Evolutionary conservation across 2,797 vertebrate genomes (phyloP), one percentile per base, ranked within the genome.

Genomic region (Paratrypauchen microcephalus): DNA sequence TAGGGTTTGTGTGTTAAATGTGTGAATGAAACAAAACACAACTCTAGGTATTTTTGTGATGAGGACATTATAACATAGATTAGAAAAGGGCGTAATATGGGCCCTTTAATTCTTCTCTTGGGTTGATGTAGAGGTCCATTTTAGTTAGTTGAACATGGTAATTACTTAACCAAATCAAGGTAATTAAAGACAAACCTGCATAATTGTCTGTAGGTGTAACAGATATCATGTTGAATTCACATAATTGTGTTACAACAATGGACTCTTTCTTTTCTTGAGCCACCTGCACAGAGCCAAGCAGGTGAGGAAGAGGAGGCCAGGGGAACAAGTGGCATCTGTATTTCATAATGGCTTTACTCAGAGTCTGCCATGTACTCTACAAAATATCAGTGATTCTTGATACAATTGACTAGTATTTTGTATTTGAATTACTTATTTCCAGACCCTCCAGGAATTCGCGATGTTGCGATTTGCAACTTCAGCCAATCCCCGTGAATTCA

Each of bases 311-410:
- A 41, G 39, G 41, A 45, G 41, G 41, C 76, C 12, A 3, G 66
- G 79, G 64, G 82, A 87, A 85, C 71, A 83, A 13, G 63, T 39
- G 81, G 72, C 83, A 72, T 65, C 78, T 87, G 76, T 69, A 65
- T 68, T 77, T 84, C 75, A 45, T 15, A 45, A 45, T 45, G 13
- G 12, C 32, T 4, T 45, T 45, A 45, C 15, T 45, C 41, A 41
- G 36, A 15, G 41, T 45, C 41, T 45, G 41, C 41, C 1, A 45
- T 16, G 4, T 13, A 4, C 41, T 45, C 12, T 45, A n/a, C n/a
- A 45, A 45, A 45, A 45, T 15, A 45, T 15, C 12, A 4, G 15
- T 4, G 12, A 5, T 45, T 15, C 4, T 13, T 41, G 77, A 67
- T 61, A 79, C 19, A 21, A 1, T 9, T 8, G 50, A 7, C 18